These are phyloP conservation scores for Eutolmus rufibarbis DNA, from an alignment of 2,888 invertebrate species.

Conservation along the genomic window DNA sequence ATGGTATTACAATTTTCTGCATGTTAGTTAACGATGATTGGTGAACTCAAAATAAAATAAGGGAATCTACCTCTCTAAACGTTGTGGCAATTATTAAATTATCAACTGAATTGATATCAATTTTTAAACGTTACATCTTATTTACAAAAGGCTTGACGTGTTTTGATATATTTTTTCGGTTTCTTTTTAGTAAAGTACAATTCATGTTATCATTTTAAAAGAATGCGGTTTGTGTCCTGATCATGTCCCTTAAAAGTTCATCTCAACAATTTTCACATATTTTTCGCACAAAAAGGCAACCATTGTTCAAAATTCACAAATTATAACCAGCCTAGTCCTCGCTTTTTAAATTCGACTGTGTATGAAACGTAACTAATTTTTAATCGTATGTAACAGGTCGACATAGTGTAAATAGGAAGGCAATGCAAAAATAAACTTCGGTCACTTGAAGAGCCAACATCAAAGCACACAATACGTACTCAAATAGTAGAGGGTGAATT, in stretches of 20 bases:
- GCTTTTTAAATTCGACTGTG: not conserved
- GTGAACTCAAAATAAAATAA: no score
- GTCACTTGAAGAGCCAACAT: slow-evolving; percentile 82
- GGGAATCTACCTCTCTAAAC: not conserved
- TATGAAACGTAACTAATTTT: not conserved
- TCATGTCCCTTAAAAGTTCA: not conserved
- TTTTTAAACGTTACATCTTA: not conserved
- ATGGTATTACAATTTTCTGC: not conserved
- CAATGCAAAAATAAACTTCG: slow-evolving; percentile 63
- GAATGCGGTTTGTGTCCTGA: not conserved
- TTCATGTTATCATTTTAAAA: not conserved
- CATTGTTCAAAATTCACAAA: not conserved
- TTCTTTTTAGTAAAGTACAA: not conserved
- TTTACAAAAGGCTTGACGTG: not conserved
- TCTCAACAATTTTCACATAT: not conserved
- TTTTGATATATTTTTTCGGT: not conserved
- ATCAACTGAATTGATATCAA: not conserved
- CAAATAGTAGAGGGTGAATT: slow-evolving; percentile 84
- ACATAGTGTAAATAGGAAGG: slow-evolving; percentile 72
- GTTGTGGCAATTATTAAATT: not conserved
- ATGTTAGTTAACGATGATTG: no score
- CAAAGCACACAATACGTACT: slow-evolving; percentile 86
- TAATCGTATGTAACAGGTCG: slow-evolving; percentile 68
- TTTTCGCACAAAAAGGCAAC: not conserved
- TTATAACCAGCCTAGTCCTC: not conserved